Base-by-base conservation (phyloP, 2,113 vertebrate genomes). In the Anoplopoma fimbria region DNA sequence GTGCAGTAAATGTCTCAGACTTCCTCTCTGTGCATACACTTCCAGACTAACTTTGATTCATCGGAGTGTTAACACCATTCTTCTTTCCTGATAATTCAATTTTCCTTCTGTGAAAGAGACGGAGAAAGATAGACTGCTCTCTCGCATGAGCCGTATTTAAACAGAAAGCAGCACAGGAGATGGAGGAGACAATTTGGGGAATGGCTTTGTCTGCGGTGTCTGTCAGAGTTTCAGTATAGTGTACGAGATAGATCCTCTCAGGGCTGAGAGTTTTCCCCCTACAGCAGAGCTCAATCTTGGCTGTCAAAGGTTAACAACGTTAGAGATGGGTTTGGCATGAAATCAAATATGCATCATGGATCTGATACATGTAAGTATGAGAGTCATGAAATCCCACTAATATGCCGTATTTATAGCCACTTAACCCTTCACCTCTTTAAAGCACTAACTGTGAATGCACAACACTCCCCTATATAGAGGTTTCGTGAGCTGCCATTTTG, bases 41-140 rank as follows among this genome's bases (percentile, higher is more conserved):
- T 77, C 38, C 1, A 82, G 79, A 68, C 79, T 72, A 79, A 85
- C 82, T 87, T 75, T 86, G 80, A 90, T 84, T 88, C 85, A 79
- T 85, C 21, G 4, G 34, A 68, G 65, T 40, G 68, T 84, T 85
- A 76, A 75, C 17, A 27, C 33, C 55, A 47, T 55, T 86, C 69
- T 89, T 86, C 72, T 71, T 79, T 84, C 62, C 76, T 45, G 45
- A 23, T 86, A 83, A 89, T 84, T 83, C 12, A 86, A 85, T 86
- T 87, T 85, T 77, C 69, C 31, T 47, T 21, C 65, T 62, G 57
- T 73, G 75, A 81, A 69, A 68, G 55, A 79, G 60, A 71, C 1
- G 1, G 73, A 14, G 27, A 31, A 27, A 58, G 27, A 58, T 13
- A 31, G 33, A 81, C 64, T 17, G 40, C 60, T 69, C 71, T 81